A percentile compares a stretch with the other conserved stretches of the same genome.
phyloP scores from a whole-genome alignment of 2,797 vertebrate genomes.

The Muscicapa comitata region DNA sequence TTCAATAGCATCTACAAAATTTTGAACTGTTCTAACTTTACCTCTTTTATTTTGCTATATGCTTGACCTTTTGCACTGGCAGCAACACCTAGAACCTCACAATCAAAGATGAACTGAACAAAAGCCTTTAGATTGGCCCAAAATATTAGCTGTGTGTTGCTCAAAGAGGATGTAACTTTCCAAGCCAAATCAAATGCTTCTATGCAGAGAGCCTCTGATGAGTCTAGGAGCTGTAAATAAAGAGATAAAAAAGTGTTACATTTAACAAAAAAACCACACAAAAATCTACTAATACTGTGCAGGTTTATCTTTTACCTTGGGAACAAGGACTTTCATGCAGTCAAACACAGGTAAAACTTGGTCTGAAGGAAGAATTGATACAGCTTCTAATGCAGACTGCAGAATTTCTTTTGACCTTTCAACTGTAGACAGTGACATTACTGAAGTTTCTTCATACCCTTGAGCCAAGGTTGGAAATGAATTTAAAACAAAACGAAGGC shows the following conservation, averaged over 20 bases:
- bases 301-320: constrained; percentile 77
- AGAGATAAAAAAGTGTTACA: neutral
- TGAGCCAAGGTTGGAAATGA: constrained; percentile 2
- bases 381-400: constrained; percentile 79
- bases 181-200: constrained; percentile 84
- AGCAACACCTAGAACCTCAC: constrained; percentile 76
- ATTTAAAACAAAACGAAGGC: constrained; percentile 80
- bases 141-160: constrained; percentile 90
- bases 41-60: constrained; percentile 83
- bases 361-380: constrained; percentile 86
- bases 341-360: constrained; percentile 84
- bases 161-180: constrained; percentile 84
- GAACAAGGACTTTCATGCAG: constrained; percentile 83
- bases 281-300: neutral
- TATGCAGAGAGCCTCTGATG: constrained; percentile 80
- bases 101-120: constrained; percentile 82
- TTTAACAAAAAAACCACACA: neutral
- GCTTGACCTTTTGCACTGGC: constrained; percentile 73
- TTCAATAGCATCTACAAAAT: neutral
- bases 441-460: neutral
- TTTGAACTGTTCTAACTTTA: constrained; percentile 3
- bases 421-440: neutral
- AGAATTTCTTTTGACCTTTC: constrained; percentile 56
- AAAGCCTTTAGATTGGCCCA: constrained; percentile 90
- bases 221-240: constrained; percentile 73